phyloP scores from a whole-genome alignment of 2,113 vertebrate genomes.

The Lagenorhynchus albirostris region DNA sequence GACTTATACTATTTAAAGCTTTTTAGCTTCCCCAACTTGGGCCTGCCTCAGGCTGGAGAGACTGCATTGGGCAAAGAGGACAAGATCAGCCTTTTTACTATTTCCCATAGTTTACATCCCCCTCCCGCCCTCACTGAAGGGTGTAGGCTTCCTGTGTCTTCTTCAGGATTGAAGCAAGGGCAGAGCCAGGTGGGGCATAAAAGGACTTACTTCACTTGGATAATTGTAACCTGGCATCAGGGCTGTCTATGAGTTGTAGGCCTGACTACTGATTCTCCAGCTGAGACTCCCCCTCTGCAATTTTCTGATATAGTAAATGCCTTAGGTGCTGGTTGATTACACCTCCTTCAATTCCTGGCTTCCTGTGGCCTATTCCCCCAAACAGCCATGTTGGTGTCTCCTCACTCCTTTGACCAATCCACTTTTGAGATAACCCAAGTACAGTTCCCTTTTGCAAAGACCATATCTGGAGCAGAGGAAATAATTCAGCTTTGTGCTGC shows the following conservation, averaged over 20 bases:
- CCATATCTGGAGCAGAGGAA: neutral
- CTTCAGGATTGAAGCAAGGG: neutral
- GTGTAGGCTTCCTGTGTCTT: neutral
- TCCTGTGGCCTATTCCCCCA: neutral
- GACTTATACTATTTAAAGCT: neutral
- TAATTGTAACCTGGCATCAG: neutral
- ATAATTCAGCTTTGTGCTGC: neutral
- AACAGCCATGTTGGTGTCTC: neutral
- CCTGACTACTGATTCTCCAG: neutral
- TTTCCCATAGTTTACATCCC: neutral
- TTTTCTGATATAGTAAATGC: neutral
- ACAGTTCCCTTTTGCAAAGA: neutral
- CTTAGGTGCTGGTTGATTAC: neutral
- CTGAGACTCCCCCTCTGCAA: neutral
- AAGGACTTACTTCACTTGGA: neutral
- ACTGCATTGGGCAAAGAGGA: neutral
- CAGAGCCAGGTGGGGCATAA: neutral
- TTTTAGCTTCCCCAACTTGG: neutral
- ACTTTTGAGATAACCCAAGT: neutral
- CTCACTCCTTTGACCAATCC: neutral
- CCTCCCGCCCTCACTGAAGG: fast-evolving
- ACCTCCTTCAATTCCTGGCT: neutral
- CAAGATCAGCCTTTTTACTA: neutral
- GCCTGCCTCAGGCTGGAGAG: neutral
- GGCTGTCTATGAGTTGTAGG: neutral